These are phyloP conservation scores for Hyperopisus bebe DNA, from an alignment of 2,113 vertebrate genomes.

Conservation along the genomic window DNA sequence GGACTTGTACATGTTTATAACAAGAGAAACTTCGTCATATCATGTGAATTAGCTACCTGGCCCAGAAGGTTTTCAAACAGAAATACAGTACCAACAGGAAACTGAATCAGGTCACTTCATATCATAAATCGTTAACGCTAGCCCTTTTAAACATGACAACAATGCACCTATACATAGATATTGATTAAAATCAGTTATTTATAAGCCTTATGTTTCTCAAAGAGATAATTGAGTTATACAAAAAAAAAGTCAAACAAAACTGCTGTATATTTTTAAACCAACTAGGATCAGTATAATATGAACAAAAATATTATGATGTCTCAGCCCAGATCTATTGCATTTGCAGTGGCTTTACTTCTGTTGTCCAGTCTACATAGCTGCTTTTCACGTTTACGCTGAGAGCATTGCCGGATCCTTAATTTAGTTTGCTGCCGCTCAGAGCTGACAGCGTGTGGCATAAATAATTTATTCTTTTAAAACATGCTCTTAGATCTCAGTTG, in stretches of 20 bases:
- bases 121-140: neutral
- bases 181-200: neutral
- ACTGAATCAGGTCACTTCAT: neutral
- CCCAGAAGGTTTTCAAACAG: neutral
- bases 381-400: neutral
- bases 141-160: neutral
- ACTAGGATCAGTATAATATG: neutral
- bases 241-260: neutral
- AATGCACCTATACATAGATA: neutral
- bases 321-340: neutral
- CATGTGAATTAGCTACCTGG: neutral
- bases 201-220: neutral
- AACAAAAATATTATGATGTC: neutral
- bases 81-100: neutral
- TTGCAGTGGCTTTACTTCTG: neutral
- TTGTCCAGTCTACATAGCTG: neutral
- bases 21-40: neutral
- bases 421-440: conserved; percentile 14
- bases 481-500: conserved; percentile 20
- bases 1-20: neutral
- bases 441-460: conserved; percentile 5
- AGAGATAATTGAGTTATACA: neutral
- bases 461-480: conserved; percentile 27
- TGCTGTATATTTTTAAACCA: neutral
- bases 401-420: conserved; percentile 1